Conservation (phyloP, 2,113 vertebrate genomes). For the Notothenia coriiceps region DNA sequence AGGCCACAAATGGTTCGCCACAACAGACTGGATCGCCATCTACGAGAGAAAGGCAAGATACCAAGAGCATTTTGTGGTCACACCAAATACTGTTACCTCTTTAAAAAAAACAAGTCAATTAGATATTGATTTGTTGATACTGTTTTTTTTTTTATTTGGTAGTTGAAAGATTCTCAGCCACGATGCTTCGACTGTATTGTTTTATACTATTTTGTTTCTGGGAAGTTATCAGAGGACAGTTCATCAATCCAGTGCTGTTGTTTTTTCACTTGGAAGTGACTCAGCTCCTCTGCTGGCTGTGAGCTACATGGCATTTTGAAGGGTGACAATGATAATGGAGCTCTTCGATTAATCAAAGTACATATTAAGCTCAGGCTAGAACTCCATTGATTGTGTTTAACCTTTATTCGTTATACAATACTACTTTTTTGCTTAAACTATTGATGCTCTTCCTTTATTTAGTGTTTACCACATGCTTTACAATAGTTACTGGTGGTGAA, state of each 20-base stretch:
- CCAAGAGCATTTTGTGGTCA: slow-evolving; percentile 5
- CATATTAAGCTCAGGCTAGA: slow-evolving; percentile 30
- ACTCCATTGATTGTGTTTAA: slow-evolving; percentile 30
- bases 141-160: slow-evolving; percentile 13
- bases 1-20: slow-evolving; percentile 99
- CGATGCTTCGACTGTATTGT: slow-evolving; percentile 13
- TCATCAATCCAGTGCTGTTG: not conserved
- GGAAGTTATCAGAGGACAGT: slow-evolving; percentile 10
- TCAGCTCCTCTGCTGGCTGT: slow-evolving; percentile 26
- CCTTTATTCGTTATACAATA: not conserved
- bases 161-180: not conserved
- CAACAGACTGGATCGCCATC: slow-evolving; percentile 99
- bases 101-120: slow-evolving; percentile 42
- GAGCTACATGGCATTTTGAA: slow-evolving; percentile 29
- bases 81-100: not conserved
- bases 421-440: not conserved
- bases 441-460: not conserved
- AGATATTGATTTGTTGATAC: slow-evolving; percentile 43
- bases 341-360: slow-evolving; percentile 53
- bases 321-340: slow-evolving; percentile 33
- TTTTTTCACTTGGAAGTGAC: slow-evolving; percentile 39
- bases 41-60: slow-evolving; percentile 96
- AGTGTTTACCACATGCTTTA: not conserved
- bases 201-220: not conserved
- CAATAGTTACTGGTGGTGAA: no score